Percentiles rank a stretch among this genome's conserved stretches.
These are phyloP conservation scores for Cichlasoma orientale DNA, from an alignment of 2,797 vertebrate species.

Conservation along the genomic window DNA sequence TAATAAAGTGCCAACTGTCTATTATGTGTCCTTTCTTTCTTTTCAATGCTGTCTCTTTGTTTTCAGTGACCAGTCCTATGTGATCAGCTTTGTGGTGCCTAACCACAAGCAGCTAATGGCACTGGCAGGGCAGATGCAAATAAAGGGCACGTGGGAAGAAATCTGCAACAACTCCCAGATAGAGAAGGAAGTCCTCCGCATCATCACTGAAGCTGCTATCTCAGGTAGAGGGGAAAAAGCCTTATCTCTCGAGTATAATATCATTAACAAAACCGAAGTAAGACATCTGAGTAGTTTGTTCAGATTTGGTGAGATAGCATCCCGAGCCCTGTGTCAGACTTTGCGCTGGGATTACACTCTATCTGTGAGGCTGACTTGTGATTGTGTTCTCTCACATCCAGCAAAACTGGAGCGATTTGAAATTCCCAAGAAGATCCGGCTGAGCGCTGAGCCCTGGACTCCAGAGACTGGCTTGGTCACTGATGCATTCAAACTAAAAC, in stretches of 20 bases:
- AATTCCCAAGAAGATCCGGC: conserved; percentile 93
- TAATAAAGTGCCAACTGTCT: neutral
- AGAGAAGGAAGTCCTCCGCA: conserved; percentile 90
- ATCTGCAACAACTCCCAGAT: conserved; percentile 90
- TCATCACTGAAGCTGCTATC: conserved; percentile 89
- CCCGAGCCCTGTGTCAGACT: conserved; percentile 1
- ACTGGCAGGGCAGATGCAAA: conserved; percentile 85
- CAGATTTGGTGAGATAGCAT: neutral
- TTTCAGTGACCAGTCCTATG: conserved; percentile 93
- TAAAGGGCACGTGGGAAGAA: conserved; percentile 90
- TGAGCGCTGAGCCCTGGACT: conserved; percentile 95
- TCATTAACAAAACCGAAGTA: neutral
- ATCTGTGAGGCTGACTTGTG: conserved; percentile 30
- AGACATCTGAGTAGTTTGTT: neutral
- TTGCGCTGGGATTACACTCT: neutral
- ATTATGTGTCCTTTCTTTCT: neutral
- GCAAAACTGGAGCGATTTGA: conserved; percentile 96
- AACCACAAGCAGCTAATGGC: conserved; percentile 92
- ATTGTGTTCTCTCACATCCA: conserved; percentile 57
- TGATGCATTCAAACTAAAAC: conserved; percentile 97
- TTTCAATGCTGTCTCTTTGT: neutral
- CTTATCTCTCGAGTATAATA: neutral
- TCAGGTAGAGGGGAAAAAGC: conserved; percentile 77
- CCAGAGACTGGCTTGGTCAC: conserved; percentile 97
- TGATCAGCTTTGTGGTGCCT: conserved; percentile 97